Evolutionary conservation across 2,888 invertebrate species (phyloP).

Genomic region (Polymixis lichenea): DNA sequence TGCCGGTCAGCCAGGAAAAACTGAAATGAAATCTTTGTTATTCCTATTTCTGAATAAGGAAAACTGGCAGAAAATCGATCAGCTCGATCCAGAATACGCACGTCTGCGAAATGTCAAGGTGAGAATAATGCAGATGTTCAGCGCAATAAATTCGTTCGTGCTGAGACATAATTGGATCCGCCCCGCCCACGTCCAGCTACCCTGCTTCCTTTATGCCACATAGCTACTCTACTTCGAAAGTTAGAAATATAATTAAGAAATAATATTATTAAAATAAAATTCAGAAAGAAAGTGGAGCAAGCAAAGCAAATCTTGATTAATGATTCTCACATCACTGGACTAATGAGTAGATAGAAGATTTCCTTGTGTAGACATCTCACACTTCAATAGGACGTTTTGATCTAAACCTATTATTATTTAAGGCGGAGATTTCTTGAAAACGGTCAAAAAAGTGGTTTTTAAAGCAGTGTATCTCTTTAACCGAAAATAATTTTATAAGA

Average conservation of each 20-base stretch:
- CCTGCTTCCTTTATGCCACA: constrained; percentile 66
- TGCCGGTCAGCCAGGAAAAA: constrained; percentile 19
- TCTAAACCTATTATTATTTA: constrained; percentile 19
- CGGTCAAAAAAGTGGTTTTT: too few species aligned
- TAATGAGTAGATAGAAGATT: constrained; percentile 24
- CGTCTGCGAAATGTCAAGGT: constrained; percentile 75
- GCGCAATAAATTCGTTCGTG: constrained; percentile 84
- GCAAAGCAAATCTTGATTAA: constrained; percentile 29
- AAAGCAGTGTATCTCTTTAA: too few species aligned
- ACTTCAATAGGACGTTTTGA: constrained; percentile 27
- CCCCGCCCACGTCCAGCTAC: constrained; percentile 79
- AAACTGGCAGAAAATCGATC: constrained; percentile 75
- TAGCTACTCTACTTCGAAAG: constrained; percentile 56
- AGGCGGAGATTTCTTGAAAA: too few species aligned
- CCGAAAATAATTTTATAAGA: too few species aligned
- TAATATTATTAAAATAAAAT: constrained; percentile 22
- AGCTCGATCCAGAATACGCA: constrained; percentile 70
- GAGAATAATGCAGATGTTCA: constrained; percentile 72
- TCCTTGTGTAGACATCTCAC: constrained; percentile 15
- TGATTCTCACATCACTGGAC: constrained; percentile 8
- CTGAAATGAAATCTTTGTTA: background rate
- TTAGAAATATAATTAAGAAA: constrained; percentile 38
- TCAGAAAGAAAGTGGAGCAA: constrained; percentile 33
- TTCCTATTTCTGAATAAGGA: constrained; percentile 43
- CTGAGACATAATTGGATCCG: constrained; percentile 85